Evolutionary conservation across 2,113 vertebrate genomes (phyloP).

Genomic region (Bubo bubo): DNA sequence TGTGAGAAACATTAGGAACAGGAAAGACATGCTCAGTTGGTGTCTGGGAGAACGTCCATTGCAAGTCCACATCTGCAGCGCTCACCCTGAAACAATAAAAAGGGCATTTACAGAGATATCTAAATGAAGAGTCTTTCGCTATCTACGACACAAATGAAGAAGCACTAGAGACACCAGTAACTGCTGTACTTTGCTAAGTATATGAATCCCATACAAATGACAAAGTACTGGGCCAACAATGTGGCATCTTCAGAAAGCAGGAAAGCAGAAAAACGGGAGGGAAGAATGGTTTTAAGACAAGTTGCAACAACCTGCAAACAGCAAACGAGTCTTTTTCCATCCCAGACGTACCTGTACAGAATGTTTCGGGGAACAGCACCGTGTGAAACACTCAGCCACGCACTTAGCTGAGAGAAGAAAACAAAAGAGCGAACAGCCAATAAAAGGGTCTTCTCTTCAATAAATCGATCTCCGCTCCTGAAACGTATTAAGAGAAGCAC

Average conservation of each 20-base stretch:
- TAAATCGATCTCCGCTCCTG: conserved; percentile 92
- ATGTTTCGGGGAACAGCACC: conserved; percentile 97
- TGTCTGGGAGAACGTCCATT: conserved; percentile 93
- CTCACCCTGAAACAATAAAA: conserved; percentile 85
- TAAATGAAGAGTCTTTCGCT: neutral
- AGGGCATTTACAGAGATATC: neutral
- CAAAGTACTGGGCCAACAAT: neutral
- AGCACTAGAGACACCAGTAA: neutral
- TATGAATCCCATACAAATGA: neutral
- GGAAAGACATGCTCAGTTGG: conserved; percentile 96
- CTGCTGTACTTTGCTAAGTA: neutral
- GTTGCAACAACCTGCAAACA: neutral
- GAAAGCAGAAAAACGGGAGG: neutral
- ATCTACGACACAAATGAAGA: neutral
- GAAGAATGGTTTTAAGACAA: neutral
- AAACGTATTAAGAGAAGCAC: conserved; percentile 7
- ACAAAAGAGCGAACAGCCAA: conserved; percentile 96
- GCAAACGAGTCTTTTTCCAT: neutral
- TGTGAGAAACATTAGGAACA: conserved; percentile 93
- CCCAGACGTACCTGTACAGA: conserved; percentile 87
- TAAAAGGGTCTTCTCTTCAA: conserved; percentile 96
- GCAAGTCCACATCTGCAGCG: conserved; percentile 90
- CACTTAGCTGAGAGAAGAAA: conserved; percentile 98
- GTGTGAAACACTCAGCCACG: conserved; percentile 97
- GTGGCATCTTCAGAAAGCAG: neutral